Evolutionary conservation across 2,797 vertebrate species (phyloP), one percentile per base, ranked within the genome.

Genomic region (Muraenolepis orangiensis): DNA sequence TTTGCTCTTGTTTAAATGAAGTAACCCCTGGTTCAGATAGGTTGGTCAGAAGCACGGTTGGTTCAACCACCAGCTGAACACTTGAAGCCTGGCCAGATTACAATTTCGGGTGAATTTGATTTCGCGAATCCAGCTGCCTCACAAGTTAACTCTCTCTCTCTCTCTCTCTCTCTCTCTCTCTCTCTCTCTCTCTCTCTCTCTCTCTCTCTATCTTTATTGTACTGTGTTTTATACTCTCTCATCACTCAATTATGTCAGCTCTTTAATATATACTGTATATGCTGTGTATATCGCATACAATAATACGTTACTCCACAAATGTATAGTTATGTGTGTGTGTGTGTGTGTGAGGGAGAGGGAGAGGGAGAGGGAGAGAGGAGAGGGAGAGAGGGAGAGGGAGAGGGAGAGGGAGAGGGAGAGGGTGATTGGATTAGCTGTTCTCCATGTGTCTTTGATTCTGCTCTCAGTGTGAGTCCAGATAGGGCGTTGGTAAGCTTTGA

Each of bases 381-480:
- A 28, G 20, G 10, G 69, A 67, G 66, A 29, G 6, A 1, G 57
- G 51, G 72, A 38, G 42, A 10, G 71, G 23, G 40, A 57, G 71
- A 26, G 11, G 30, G 14, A 13, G 23, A 40, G 66, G 61, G 38
- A 38, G 73, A 28, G 20, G 10, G 69, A 67, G 66, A 29, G 6
- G 2, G 57, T 51, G 72, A 38, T 72, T 72, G 64, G 69, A 69
- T 20, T 23, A 29, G n/a, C 20, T 32, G 66, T 18, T 29, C 28
- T 66, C 73, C 81, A 85, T 76, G 34, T 89, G 87, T 86, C 79
- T 91, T 83, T 85, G 79, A 88, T 86, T 87, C 69, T 68, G 14
- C 42, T 38, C 71, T 79, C 71, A 28, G 71, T 80, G 74, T 82
- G 69, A 14, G 0, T 84, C 72, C 77, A 70, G 70, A 36, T 66